These are phyloP conservation scores for Phymorhynchus buccinoides DNA, from an alignment of 1,140 invertebrate genomes.

Conservation along the genomic window DNA sequence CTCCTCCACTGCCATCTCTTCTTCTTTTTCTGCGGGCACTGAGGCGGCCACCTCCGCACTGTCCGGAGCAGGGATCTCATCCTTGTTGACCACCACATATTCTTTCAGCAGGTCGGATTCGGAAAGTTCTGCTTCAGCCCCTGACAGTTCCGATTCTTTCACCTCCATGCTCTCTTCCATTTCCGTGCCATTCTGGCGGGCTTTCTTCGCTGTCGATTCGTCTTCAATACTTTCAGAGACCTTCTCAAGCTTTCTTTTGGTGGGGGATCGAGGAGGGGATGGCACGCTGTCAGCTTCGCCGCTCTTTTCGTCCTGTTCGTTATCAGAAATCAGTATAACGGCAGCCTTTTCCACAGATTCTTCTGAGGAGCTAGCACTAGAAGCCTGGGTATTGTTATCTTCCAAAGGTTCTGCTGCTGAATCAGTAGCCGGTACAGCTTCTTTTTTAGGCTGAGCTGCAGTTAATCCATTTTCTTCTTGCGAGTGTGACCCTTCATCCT, in stretches of 20 bases:
- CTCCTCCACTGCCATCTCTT: neutral
- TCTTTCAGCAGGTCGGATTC: constrained; percentile 53
- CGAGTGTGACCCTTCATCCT: constrained; percentile 1
- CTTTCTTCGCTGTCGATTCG: neutral
- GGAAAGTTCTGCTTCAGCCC: constrained; percentile 26
- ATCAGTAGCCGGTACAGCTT: constrained; percentile 14
- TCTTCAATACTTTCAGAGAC: constrained; percentile 21
- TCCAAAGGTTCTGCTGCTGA: neutral
- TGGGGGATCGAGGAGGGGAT: neutral
- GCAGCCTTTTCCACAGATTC: constrained; percentile 13
- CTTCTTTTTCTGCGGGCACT: neutral
- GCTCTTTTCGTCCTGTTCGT: neutral
- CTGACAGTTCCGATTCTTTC: constrained; percentile 25
- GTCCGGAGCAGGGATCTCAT: constrained; percentile 64
- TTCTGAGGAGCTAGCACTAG: constrained; percentile 28
- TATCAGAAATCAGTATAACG: neutral
- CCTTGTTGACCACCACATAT: constrained; percentile 64
- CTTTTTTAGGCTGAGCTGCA: neutral
- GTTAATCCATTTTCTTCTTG: constrained; percentile 23
- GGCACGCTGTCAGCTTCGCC: constrained; percentile 26
- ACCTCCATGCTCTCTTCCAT: constrained; percentile 5
- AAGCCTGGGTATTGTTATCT: constrained; percentile 38
- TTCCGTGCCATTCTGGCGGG: constrained; percentile 34
- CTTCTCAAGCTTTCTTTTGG: constrained; percentile 45
- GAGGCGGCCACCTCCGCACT: constrained; percentile 62